Conservation (phyloP, 2,797 vertebrate genomes). For the Tokudaia tokunoshimensis region DNA sequence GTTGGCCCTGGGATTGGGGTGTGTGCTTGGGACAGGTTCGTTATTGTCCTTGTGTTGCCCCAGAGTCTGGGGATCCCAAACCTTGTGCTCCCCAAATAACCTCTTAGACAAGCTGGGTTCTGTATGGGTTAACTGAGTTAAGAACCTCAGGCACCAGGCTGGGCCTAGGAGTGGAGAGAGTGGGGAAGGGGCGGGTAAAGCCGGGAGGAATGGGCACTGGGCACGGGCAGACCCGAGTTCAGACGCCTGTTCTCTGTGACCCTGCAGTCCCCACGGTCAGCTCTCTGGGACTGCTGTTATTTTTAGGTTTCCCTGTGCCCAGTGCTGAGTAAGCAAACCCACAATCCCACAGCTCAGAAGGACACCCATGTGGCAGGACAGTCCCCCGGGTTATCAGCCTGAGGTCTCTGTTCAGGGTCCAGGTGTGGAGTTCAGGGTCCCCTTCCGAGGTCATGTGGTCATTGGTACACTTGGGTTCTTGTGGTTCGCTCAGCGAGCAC, state of each 20-base stretch:
- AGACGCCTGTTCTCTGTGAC: neutral
- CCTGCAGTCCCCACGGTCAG: fast-evolving
- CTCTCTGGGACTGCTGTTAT: neutral
- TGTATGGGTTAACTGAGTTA: neutral
- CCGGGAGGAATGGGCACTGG: neutral
- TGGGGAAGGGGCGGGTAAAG: neutral
- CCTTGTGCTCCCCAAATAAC: neutral
- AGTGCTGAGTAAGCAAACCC: neutral
- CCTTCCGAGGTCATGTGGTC: neutral
- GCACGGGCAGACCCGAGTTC: neutral
- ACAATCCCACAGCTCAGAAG: neutral
- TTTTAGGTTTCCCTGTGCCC: neutral
- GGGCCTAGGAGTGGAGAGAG: neutral
- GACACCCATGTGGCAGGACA: fast-evolving
- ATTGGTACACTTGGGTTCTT: neutral
- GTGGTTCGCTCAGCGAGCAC: neutral
- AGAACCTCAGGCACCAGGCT: neutral
- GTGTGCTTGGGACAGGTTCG: neutral
- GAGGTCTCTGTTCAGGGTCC: neutral
- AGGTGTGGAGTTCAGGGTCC: neutral
- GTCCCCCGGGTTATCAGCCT: neutral
- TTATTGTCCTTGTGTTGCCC: neutral
- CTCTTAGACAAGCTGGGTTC: neutral
- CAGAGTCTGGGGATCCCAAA: neutral
- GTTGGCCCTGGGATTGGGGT: slow-evolving; percentile 16